Evolutionary conservation across 2,113 vertebrate species (phyloP).

Genomic region (Gopherus flavomarginatus): DNA sequence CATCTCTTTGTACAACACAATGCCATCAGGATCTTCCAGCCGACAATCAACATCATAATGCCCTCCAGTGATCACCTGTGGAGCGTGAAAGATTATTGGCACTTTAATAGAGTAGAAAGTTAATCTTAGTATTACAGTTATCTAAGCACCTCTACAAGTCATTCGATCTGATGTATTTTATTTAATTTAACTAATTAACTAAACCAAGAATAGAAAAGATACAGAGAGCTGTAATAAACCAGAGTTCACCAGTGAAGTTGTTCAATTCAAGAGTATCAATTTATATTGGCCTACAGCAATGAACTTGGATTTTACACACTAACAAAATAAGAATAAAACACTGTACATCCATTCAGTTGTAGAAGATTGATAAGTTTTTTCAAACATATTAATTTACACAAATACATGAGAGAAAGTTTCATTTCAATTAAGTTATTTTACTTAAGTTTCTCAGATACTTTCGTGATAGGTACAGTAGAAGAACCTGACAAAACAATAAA

Average conservation of each 20-base stretch:
- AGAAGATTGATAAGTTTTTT: background rate
- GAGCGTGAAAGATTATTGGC: background rate
- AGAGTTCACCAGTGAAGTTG: background rate
- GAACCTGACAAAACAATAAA: background rate
- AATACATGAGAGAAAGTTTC: background rate
- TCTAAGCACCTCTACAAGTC: background rate
- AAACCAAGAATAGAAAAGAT: background rate
- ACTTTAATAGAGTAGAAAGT: background rate
- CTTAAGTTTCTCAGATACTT: background rate
- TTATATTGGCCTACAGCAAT: background rate
- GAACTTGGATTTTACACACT: background rate
- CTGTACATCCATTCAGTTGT: background rate
- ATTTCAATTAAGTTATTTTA: background rate
- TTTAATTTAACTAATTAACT: background rate
- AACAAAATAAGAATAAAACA: rapidly evolving
- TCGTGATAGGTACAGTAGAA: background rate
- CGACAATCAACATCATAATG: conserved; percentile 98
- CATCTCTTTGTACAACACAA: conserved; percentile 96
- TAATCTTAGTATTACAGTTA: background rate
- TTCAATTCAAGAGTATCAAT: background rate
- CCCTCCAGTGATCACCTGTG: conserved; percentile 97
- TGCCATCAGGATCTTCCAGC: conserved; percentile 91
- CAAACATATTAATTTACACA: background rate
- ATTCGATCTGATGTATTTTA: background rate
- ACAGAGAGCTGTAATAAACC: background rate